Evolutionary conservation across 2,797 vertebrate genomes (phyloP), one percentile per base, ranked within the genome.

Genomic region (Australoheros facetus): DNA sequence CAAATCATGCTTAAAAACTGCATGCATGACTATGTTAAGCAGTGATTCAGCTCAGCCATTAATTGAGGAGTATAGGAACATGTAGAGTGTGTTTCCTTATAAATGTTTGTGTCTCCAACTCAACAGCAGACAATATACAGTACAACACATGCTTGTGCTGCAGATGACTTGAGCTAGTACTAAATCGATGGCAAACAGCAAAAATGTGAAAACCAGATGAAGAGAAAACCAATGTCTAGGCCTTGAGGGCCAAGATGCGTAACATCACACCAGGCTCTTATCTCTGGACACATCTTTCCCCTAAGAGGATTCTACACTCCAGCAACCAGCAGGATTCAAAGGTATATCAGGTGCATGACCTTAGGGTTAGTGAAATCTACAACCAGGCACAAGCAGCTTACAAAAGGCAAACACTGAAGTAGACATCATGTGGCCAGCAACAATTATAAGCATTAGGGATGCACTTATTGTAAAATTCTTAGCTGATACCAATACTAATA

Each of bases 341-440:
- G 93, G 93, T 94, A 94, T 92, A 94, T 93, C 95, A 95, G 94
- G 94, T 94, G 93, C 94, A 91, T 91, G 93, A 95, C 94, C 94
- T 87, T 83, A 87, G 93, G 92, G 91, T 92, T 89, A 89, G 91
- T 91, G 90, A 86, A 94, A 93, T 91, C 92, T 88, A 86, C 88
- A 90, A 83, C 83, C 89, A 78, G 85, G 88, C 87, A 87, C 86
- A 81, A 89, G 88, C 75, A 83, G 82, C 78, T 80, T 72, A 80
- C 87, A 86, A 85, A 82, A 79, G 66, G 80, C 77, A 23, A 62
- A 85, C 80, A 82, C 85, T 87, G 62, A 89, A 62, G 54, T 72
- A 70, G 55, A 82, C 69, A 81, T 80, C 64, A 73, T 85, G 64
- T 79, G 69, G 79, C 66, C 56, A 71, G 55, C 60, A 84, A 76